phyloP scores from a whole-genome alignment of 2,797 vertebrate genomes.

The Dromococcyx pavoninus region DNA sequence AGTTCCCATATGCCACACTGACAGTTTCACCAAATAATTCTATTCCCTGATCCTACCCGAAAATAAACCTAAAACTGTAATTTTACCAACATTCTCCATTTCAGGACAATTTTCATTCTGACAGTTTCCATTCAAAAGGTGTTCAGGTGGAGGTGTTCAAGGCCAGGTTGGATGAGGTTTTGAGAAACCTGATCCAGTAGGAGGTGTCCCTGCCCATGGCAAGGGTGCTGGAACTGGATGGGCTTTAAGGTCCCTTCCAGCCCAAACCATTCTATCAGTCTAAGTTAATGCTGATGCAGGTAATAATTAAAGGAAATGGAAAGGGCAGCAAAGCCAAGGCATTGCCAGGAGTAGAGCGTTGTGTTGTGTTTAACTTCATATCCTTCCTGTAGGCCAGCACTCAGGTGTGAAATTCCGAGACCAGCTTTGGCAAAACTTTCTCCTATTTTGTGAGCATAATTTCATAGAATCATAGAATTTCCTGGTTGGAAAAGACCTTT shows the following conservation, averaged over 20 bases:
- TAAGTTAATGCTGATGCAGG: not conserved
- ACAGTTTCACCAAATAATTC: not conserved
- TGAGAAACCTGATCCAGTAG: too few species aligned
- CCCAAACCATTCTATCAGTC: too few species aligned
- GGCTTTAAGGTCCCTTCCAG: too few species aligned
- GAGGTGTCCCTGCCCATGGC: too few species aligned
- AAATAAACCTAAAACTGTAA: not conserved
- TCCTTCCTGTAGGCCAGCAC: not conserved
- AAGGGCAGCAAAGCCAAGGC: not conserved
- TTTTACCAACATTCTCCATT: not conserved
- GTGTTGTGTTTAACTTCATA: not conserved
- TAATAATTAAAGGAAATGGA: not conserved
- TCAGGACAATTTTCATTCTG: not conserved
- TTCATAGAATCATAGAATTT: too few species aligned
- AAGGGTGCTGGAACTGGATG: too few species aligned
- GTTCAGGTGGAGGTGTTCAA: too few species aligned
- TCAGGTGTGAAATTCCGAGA: not conserved
- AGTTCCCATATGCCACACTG: not conserved
- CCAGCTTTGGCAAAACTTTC: not conserved
- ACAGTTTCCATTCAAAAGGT: not conserved
- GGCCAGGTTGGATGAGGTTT: too few species aligned
- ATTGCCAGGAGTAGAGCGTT: accelerated
- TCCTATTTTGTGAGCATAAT: not conserved
- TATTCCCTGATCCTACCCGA: not conserved
- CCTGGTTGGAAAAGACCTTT: too few species aligned